Base-by-base conservation (phyloP, 2,797 vertebrate genomes). In the Galagoides demidoff region DNA sequence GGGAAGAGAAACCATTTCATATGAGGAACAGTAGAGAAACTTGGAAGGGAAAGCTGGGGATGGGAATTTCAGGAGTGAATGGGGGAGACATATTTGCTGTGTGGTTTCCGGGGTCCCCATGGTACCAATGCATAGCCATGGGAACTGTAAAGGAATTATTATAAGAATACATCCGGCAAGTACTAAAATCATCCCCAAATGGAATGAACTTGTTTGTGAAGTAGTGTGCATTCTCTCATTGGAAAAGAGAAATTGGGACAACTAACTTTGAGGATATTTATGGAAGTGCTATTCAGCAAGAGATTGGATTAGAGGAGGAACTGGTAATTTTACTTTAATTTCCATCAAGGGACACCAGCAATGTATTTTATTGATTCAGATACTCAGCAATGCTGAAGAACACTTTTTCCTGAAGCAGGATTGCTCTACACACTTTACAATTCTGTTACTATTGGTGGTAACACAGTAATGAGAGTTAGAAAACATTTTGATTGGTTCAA, bases 291-390 rank as follows among this genome's bases (percentile, higher is more conserved):
- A 1, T 81, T 86, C 14, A 78, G 16, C 29, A 71, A 89, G 34
- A 92, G 19, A 19, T 78, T 82, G 19, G 6, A 93, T 23, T 74
- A 74, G 70, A 94, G 81, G 27, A 70, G 61, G 89, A 85, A 64
- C 52, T 68, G 39, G 19, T 19, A 29, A 88, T 95, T 95, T 97
- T 78, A 85, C 57, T 90, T 79, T 93, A 83, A 92, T 96, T 81
- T 89, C 68, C 16, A 73, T 73, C 29, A 78, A 82, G 29, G 19
- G 45, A 74, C 16, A 37, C 20, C 71, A 55, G 14, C 37, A 91
- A 71, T 93, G 20, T 14, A 37, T 82, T 87, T 49, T 78, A 89
- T 93, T 31, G 7, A 95, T 94, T 95, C 52, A 77, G 81, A 39
- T 17, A 66, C 34, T 74, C 13, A 55, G 59, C 39, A 52, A 37